Evolutionary conservation across 2,888 invertebrate species (phyloP).

Genomic region (Drosophila macrospina): DNA sequence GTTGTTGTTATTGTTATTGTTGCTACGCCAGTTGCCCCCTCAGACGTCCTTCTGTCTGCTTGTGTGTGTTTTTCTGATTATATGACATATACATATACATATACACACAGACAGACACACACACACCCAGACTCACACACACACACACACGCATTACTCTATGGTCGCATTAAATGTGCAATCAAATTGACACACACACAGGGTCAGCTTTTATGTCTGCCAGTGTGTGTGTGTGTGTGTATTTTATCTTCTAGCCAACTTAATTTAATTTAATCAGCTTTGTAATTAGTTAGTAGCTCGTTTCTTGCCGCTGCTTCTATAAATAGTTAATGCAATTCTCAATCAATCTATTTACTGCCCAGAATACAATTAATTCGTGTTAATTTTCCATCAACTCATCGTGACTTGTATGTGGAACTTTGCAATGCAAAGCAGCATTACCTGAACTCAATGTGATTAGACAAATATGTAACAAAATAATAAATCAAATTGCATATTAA

Average conservation of each 20-base stretch:
- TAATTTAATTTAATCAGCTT: conserved; percentile 57
- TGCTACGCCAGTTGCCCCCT: background rate
- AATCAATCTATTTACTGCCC: conserved; percentile 1
- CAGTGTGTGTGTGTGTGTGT: conserved; percentile 12
- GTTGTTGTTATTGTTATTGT: conserved; percentile 1
- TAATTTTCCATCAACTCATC: background rate
- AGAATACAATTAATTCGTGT: background rate
- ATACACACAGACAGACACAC: conserved; percentile 1
- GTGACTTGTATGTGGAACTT: background rate
- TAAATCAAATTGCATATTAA: background rate
- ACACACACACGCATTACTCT: conserved; percentile 19
- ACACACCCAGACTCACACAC: background rate
- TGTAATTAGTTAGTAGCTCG: conserved; percentile 43
- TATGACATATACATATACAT: background rate
- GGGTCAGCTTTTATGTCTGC: conserved; percentile 3
- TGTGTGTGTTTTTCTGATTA: conserved; percentile 16
- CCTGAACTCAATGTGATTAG: background rate
- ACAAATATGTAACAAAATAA: background rate
- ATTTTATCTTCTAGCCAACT: conserved; percentile 25
- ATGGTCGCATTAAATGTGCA: conserved; percentile 43
- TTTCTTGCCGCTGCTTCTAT: conserved; percentile 3
- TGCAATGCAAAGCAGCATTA: background rate
- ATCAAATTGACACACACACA: conserved; percentile 37
- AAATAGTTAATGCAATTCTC: conserved; percentile 41
- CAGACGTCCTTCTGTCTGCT: conserved; percentile 5